A percentile compares a stretch with the other conserved stretches of the same genome.
Evolutionary conservation across 2,888 invertebrate genomes (phyloP).

Genomic region (Homarus gammarus): DNA sequence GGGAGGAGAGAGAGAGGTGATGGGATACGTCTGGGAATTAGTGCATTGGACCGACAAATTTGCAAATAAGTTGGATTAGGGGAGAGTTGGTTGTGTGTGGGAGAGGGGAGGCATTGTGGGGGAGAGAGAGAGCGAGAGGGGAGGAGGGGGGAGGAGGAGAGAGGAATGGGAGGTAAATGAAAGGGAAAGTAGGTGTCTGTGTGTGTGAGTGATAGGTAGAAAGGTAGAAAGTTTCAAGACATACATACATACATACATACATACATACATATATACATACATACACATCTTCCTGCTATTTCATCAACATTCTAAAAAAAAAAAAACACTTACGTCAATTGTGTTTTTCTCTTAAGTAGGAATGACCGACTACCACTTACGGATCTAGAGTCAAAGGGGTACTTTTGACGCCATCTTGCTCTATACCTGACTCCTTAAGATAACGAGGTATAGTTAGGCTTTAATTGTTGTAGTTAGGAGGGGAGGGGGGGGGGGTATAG

Average conservation of each 20-base stretch:
- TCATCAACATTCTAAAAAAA: no score
- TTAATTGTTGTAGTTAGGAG: no score
- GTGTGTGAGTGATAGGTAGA: not conserved
- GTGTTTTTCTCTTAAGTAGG: no score
- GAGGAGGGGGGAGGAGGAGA: not conserved
- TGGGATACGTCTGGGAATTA: slow-evolving; percentile 2
- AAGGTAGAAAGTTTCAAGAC: not conserved
- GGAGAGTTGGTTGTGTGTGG: not conserved
- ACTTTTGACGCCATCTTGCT: no score
- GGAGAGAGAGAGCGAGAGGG: not conserved
- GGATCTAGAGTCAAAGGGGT: no score
- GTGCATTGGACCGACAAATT: slow-evolving; percentile 52
- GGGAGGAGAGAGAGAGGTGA: not conserved
- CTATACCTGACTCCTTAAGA: no score
- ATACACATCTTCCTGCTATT: no score
- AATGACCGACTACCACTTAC: no score
- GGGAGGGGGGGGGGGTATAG: no score
- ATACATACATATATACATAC: not conserved
- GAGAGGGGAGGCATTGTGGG: no score
- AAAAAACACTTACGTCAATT: no score
- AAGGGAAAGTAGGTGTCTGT: not conserved
- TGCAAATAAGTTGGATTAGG: slow-evolving; percentile 48
- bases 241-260: slow-evolving; percentile 10
- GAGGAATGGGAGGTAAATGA: not conserved
- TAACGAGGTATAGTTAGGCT: no score